Conservation (phyloP, 2,888 invertebrate genomes). For the Drosophila leonis region DNA sequence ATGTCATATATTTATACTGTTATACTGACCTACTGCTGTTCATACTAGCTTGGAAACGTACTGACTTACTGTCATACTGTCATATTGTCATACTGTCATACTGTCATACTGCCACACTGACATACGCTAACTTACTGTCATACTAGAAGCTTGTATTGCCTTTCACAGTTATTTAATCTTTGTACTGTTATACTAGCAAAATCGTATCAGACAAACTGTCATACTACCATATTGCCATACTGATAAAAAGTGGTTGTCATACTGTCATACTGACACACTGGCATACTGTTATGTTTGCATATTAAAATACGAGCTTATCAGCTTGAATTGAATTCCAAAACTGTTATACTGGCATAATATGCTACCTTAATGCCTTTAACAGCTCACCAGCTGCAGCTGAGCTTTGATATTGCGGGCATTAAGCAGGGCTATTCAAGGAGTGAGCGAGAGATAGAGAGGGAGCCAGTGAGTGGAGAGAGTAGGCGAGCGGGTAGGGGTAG, state of each 20-base stretch:
- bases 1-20: too few species aligned
- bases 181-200: neutral
- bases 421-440: neutral
- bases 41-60: too few species aligned
- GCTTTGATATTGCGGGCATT: conserved; percentile 9
- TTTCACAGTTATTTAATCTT: too few species aligned
- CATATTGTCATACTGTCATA: neutral
- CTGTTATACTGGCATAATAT: conserved; percentile 11
- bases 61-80: too few species aligned
- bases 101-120: neutral
- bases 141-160: neutral
- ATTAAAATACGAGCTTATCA: neutral
- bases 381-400: conserved; percentile 27
- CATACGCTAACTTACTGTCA: neutral
- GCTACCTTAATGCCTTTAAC: conserved; percentile 14
- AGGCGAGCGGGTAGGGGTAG: neutral
- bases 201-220: neutral
- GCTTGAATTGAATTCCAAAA: neutral
- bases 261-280: neutral
- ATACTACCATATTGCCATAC: neutral
- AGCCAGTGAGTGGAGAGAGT: too few species aligned
- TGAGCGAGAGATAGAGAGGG: neutral
- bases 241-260: too few species aligned
- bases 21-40: too few species aligned
- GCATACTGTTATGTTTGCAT: neutral